Conservation (phyloP, 2,113 vertebrate species). For the Apaloderma vittatum region DNA sequence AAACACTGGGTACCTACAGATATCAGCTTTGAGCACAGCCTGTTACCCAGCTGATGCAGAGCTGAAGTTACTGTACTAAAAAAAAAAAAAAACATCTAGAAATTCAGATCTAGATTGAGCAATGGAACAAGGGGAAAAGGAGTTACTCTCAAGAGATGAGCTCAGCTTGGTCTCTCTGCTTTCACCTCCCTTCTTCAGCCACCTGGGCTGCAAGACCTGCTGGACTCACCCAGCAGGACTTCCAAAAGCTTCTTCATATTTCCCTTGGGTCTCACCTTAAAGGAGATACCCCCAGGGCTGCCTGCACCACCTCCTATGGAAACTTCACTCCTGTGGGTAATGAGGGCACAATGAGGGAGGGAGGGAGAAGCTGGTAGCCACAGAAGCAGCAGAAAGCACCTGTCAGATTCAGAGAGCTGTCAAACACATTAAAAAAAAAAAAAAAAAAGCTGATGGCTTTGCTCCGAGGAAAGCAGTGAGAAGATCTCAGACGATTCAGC, state of each 20-base stretch:
- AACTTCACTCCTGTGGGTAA: background rate
- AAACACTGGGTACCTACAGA: background rate
- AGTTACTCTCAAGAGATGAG: background rate
- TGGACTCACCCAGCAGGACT: background rate
- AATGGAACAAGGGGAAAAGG: background rate
- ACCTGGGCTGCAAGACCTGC: background rate
- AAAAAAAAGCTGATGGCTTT: background rate
- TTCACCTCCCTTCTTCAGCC: background rate
- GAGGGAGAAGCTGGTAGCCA: background rate
- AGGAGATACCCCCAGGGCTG: background rate
- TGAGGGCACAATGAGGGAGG: fast-evolving
- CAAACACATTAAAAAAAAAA: too few species aligned
- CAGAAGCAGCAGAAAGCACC: background rate
- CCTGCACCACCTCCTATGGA: background rate
- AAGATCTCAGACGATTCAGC: background rate
- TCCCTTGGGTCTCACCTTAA: background rate
- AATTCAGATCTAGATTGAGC: background rate
- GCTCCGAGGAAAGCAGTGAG: background rate
- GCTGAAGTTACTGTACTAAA: background rate
- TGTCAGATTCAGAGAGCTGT: background rate
- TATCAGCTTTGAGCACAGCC: background rate
- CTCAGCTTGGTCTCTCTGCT: background rate
- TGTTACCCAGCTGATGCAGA: background rate
- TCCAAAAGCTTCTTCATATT: background rate
- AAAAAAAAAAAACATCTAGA: background rate